Evolutionary conservation across 2,113 vertebrate genomes (phyloP).

Genomic region (Mobula hypostoma): DNA sequence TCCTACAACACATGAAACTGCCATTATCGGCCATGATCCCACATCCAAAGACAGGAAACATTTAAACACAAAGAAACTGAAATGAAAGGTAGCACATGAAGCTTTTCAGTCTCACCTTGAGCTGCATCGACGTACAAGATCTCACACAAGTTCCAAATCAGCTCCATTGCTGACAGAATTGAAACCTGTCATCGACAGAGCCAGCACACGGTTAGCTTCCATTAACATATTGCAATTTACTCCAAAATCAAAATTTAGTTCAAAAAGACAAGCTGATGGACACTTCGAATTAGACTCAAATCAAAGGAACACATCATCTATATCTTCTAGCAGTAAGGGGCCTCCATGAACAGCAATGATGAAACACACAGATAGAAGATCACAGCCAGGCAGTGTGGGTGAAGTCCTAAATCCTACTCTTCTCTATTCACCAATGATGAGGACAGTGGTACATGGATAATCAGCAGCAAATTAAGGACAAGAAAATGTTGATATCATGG

Average conservation of each 20-base stretch:
- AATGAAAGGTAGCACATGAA: background rate
- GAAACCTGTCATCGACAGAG: constrained; percentile 62
- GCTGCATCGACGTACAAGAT: constrained; percentile 91
- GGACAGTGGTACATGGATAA: too few relatives aligned
- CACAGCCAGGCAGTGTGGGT: too few relatives aligned
- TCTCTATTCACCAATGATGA: too few relatives aligned
- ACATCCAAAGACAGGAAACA: background rate
- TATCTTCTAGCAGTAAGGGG: background rate
- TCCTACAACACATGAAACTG: too few relatives aligned
- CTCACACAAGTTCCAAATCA: constrained; percentile 97
- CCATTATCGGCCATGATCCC: background rate
- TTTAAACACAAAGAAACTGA: background rate
- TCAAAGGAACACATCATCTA: background rate
- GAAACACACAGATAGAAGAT: too few relatives aligned
- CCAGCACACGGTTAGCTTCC: background rate
- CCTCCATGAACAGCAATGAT: too few relatives aligned
- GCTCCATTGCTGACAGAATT: constrained; percentile 83
- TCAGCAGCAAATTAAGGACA: too few relatives aligned
- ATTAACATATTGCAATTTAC: background rate
- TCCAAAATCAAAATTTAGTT: background rate
- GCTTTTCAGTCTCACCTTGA: constrained; percentile 60
- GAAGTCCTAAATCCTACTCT: too few relatives aligned
- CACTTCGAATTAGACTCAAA: background rate
- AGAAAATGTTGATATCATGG: too few relatives aligned
- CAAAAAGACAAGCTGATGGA: background rate